Percentiles rank a stretch among this genome's conserved stretches.
These are phyloP conservation scores for Mya arenaria DNA, from an alignment of 1,140 invertebrate genomes.

Conservation along the genomic window DNA sequence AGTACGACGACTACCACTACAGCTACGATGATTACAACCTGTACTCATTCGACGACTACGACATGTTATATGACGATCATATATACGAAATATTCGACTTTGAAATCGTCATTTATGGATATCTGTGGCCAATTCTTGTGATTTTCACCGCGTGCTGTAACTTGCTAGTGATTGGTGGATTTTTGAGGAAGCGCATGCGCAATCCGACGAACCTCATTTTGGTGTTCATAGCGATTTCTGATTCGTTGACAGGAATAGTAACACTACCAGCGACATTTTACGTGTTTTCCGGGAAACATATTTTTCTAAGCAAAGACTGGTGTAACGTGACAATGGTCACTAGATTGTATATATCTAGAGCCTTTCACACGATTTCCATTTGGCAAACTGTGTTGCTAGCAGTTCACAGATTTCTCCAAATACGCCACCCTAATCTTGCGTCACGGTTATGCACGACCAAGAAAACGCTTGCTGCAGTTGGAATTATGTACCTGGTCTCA, in stretches of 20 bases:
- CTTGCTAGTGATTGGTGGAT: conserved; percentile 29
- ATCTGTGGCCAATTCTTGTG: conserved; percentile 36
- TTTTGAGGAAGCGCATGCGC: conserved; percentile 38
- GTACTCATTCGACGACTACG: neutral
- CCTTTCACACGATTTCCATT: conserved; percentile 47
- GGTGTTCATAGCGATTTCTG: conserved; percentile 37
- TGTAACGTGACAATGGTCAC: conserved; percentile 33
- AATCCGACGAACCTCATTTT: conserved; percentile 40
- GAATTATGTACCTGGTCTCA: neutral
- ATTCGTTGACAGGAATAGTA: conserved; percentile 45
- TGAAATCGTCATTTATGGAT: conserved; percentile 32
- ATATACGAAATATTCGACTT: conserved; percentile 36
- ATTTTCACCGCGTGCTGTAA: conserved; percentile 23
- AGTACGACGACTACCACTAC: no score
- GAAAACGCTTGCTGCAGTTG: conserved; percentile 13
- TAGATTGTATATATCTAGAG: conserved; percentile 38
- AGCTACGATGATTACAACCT: no score
- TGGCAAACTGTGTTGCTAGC: conserved; percentile 40
- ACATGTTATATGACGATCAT: conserved; percentile 23
- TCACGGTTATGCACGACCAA: conserved; percentile 2
- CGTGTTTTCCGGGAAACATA: conserved; percentile 11
- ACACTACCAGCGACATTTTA: conserved; percentile 46
- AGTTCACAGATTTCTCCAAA: conserved; percentile 17
- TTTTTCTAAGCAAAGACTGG: conserved; percentile 30
- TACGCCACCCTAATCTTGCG: neutral